A percentile compares a stretch with the other conserved stretches of the same genome.
phyloP scores from a whole-genome alignment of 1,140 invertebrate species.

The Carposina sasakii region DNA sequence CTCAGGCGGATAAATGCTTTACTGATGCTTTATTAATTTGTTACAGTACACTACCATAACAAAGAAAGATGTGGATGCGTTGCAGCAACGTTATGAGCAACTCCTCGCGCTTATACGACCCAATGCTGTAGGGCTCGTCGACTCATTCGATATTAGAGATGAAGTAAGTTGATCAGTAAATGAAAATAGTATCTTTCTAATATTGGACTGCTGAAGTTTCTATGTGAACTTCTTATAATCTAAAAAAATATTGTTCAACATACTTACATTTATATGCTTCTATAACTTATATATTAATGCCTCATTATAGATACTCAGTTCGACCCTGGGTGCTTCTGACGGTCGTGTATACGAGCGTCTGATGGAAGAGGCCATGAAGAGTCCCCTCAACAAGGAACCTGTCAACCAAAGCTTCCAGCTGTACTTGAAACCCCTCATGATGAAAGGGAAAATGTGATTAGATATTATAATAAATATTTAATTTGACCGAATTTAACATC shows the following conservation, averaged over 20 bases:
- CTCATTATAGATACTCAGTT: slow-evolving; percentile 77
- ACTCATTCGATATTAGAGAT: slow-evolving; percentile 92
- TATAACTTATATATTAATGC: slow-evolving; percentile 5
- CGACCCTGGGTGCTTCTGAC: slow-evolving; percentile 90
- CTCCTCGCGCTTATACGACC: slow-evolving; percentile 82
- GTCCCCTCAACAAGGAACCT: slow-evolving; percentile 87
- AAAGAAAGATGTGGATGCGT: slow-evolving; percentile 74
- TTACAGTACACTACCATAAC: slow-evolving; percentile 79
- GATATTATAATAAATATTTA: slow-evolving; percentile 2
- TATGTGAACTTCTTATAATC: too few relatives aligned
- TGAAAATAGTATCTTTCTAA: too few relatives aligned
- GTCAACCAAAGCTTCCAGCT: slow-evolving; percentile 84
- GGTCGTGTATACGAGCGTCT: slow-evolving; percentile 93
- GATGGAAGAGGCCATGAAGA: slow-evolving; percentile 87
- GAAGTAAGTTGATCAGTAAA: slow-evolving; percentile 73
- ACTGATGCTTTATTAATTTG: too few relatives aligned
- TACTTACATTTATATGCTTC: too few relatives aligned
- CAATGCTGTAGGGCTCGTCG: slow-evolving; percentile 91
- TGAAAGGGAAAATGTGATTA: slow-evolving; percentile 77
- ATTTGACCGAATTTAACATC: too few relatives aligned
- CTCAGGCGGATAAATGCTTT: too few relatives aligned
- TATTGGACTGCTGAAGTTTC: too few relatives aligned
- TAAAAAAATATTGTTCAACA: too few relatives aligned
- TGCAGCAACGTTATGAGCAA: slow-evolving; percentile 82
- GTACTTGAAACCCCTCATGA: slow-evolving; percentile 84